These are phyloP conservation scores for Mastigias papua DNA, from an alignment of 30 jellyfish, hydroid and myxozoan species.

Conservation along the genomic window DNA sequence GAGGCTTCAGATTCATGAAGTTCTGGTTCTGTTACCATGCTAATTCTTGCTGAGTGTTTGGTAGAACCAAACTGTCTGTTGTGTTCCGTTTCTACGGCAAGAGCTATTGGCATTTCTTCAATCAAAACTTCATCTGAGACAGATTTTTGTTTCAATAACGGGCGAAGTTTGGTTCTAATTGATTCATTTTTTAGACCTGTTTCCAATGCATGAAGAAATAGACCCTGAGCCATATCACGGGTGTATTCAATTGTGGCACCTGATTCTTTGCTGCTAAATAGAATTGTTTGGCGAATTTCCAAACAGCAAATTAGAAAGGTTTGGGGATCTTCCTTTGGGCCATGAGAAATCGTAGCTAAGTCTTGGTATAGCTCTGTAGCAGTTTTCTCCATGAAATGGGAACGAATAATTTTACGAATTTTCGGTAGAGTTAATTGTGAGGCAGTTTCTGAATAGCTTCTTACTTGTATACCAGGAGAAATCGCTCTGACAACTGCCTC, in stretches of 20 bases:
- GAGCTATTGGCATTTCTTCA: slow-evolving; percentile 32
- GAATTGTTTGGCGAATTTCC: background rate
- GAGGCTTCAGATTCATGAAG: slow-evolving; percentile 11
- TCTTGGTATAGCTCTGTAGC: slow-evolving; percentile 37
- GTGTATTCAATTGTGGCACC: slow-evolving; percentile 51
- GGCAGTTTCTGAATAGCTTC: background rate
- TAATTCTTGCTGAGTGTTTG: slow-evolving; percentile 32
- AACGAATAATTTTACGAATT: slow-evolving; percentile 23
- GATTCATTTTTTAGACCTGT: slow-evolving; percentile 30
- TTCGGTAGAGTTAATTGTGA: slow-evolving; percentile 18
- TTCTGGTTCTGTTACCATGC: slow-evolving; percentile 24
- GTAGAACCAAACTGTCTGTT: slow-evolving; percentile 27
- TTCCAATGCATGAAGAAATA: slow-evolving; percentile 54
- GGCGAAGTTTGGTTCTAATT: slow-evolving; percentile 23
- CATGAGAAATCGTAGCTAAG: slow-evolving; percentile 41
- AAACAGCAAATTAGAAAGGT: slow-evolving; percentile 28
- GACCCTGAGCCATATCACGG: slow-evolving; percentile 49
- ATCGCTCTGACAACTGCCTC: too few relatives aligned
- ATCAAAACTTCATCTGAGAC: slow-evolving; percentile 37
- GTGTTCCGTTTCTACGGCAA: slow-evolving; percentile 50
- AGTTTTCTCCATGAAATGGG: slow-evolving; percentile 34
- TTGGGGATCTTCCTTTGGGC: background rate
- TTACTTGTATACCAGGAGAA: background rate
- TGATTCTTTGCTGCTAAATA: slow-evolving; percentile 34
- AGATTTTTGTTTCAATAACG: slow-evolving; percentile 25